phyloP scores from a whole-genome alignment of 2,888 invertebrate species.

The Phengaris alcon region DNA sequence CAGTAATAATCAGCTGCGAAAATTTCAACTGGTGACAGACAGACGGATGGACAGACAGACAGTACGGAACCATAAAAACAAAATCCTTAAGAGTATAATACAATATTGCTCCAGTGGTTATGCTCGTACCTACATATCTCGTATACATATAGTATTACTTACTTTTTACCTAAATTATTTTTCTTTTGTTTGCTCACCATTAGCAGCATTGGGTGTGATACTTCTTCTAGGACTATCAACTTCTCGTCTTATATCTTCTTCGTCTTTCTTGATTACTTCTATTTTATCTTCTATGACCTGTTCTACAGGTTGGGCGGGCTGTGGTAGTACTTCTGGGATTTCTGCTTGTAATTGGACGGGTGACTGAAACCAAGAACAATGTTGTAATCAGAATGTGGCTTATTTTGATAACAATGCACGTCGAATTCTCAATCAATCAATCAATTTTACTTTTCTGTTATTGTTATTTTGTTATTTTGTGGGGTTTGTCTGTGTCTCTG shows the following conservation, averaged over 20 bases:
- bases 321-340: slow-evolving; percentile 48
- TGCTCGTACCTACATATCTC: no score
- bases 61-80: no score
- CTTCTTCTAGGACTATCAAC: slow-evolving; percentile 71
- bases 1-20: no score
- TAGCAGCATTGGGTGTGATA: slow-evolving; percentile 70
- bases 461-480: no score
- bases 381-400: neutral
- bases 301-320: slow-evolving; percentile 40
- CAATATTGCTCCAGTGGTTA: no score
- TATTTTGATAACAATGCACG: neutral
- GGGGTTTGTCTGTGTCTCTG: no score
- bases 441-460: no score
- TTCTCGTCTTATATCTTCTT: slow-evolving; percentile 64
- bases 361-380: slow-evolving; percentile 45
- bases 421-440: no score
- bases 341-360: slow-evolving; percentile 56
- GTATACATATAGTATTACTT: no score
- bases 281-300: slow-evolving; percentile 41
- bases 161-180: neutral
- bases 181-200: slow-evolving; percentile 49
- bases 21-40: no score
- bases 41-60: no score
- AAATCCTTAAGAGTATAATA: no score
- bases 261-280: slow-evolving; percentile 58